Conservation (phyloP, 2,888 invertebrate species). For the Villa cingulata region DNA sequence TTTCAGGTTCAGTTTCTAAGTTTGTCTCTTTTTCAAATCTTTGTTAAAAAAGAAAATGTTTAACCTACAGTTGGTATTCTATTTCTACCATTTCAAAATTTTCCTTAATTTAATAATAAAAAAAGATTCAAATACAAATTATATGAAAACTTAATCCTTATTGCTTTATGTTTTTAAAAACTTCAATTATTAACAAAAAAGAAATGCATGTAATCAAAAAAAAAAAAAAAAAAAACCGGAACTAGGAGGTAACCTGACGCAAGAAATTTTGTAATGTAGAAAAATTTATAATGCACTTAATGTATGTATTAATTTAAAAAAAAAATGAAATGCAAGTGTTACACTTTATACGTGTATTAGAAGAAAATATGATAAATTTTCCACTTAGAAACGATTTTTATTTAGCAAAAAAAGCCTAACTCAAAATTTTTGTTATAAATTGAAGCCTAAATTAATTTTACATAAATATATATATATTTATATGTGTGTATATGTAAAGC, state of each 20-base stretch:
- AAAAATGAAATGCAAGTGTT: not conserved
- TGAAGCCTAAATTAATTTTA: too few species aligned
- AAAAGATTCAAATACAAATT: not conserved
- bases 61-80: too few species aligned
- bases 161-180: not conserved
- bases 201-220: not conserved
- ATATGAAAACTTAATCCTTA: not conserved
- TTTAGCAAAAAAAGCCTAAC: too few species aligned
- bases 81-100: not conserved
- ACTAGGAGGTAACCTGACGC: not conserved
- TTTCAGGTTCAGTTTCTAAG: slow-evolving; percentile 2
- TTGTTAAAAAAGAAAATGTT: not conserved
- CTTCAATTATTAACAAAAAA: not conserved
- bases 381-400: too few species aligned
- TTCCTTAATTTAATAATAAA: not conserved
- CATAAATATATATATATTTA: too few species aligned
- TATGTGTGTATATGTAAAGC: too few species aligned
- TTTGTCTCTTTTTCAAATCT: slow-evolving; percentile 6
- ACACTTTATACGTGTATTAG: not conserved
- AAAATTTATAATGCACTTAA: not conserved
- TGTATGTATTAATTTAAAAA: not conserved
- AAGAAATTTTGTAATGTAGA: not conserved
- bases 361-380: not conserved
- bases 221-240: not conserved
- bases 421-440: too few species aligned